Base-by-base conservation (phyloP, 2,797 vertebrate genomes). In the Pseudopleuronectes americanus region DNA sequence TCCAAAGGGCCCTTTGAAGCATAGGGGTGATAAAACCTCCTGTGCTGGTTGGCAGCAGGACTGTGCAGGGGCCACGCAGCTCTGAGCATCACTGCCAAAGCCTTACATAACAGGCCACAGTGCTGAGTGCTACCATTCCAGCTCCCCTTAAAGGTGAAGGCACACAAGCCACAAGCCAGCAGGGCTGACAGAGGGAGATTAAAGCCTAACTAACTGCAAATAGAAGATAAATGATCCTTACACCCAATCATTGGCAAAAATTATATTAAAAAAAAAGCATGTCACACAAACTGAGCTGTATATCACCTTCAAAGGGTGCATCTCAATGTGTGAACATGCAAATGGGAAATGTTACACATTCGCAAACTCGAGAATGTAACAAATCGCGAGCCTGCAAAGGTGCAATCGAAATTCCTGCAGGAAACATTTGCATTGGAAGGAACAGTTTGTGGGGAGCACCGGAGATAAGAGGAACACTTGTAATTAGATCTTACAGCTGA, bases 101-200 rank as follows among this genome's bases (percentile, higher is more conserved):
- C 21, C 66, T 89, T 90, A 85, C 74, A 58, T 90, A 90, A 90
- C 80, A 53, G 54, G 62, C 77, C 78, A 57, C 77, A 64, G 72
- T 4, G 64, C 81, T 63, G 45, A 80, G 28, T 12, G 54, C 79
- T 76, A 64, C 66, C 67, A 57, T 64, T 74, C 66, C 71, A 59
- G 56, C 68, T 17, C 43, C 57, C 52, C 81, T 79, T 74, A 79
- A 85, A 84, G 83, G 81, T 77, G 78, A 72, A 85, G 55, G 65
- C 73, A 74, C 69, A 41, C 21, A 4, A 10, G 58, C 69, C 33
- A 16, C 36, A 21, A 43, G 24, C 22, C 52, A 48, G 52, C 22
- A 12, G 10, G 19, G 21, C 53, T 12, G 41, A 54, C 38, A 13
- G 45, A 22, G 58, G 36, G 38, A 17, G 41, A 33, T 24, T 0